Evolutionary conservation across 2,888 invertebrate genomes (phyloP), one percentile per base, ranked within the genome.

Genomic region (Mycalesis mineus): DNA sequence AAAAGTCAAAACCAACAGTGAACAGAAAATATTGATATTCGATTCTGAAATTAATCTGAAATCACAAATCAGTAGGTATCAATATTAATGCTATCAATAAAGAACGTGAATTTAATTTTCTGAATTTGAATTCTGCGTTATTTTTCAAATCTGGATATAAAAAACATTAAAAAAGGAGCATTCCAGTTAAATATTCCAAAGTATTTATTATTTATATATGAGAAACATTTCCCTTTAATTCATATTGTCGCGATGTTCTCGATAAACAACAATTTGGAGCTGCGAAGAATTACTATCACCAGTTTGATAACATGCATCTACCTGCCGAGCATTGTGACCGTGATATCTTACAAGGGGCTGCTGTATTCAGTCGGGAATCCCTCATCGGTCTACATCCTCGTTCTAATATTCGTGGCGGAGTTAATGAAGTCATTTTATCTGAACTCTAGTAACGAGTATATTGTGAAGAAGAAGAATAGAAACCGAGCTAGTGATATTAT

Each of bases 251-350:
- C 31, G 33, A 88, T 89, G 88, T 86, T 88, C 77, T 76, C 82
- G 1, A 44, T 86, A 55, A 75, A 81, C 45, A 81, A 84, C 74
- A 81, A 87, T 62, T 66, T 84, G 49, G 88, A 88, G 74, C 65
- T 87, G 55, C 72, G 84, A 69, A 79, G 80, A 74, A 75, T 85
- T 37, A 86, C 84, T 9, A 72, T 91, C 65, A 91, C 92, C 37
- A 91, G 91, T 75, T 80, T 91, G 33, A 80, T 92, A 64, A 92
- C 93, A 39, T 93, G 92, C 69, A 88, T 93, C 76, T 93, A 93
- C 71, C 82, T 93, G 65, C 91, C 92, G 2, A 86, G 87, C 59
- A 88, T 93, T 60, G 73, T 92, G 36, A 87, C 91, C 55, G 79
- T 91, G 37, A 79, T 93, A 67, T 89, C 91, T 22, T 91, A 91